Evolutionary conservation across 2,888 invertebrate genomes (phyloP), one percentile per base, ranked within the genome.

Genomic region (Yponomeuta cagnagella): DNA sequence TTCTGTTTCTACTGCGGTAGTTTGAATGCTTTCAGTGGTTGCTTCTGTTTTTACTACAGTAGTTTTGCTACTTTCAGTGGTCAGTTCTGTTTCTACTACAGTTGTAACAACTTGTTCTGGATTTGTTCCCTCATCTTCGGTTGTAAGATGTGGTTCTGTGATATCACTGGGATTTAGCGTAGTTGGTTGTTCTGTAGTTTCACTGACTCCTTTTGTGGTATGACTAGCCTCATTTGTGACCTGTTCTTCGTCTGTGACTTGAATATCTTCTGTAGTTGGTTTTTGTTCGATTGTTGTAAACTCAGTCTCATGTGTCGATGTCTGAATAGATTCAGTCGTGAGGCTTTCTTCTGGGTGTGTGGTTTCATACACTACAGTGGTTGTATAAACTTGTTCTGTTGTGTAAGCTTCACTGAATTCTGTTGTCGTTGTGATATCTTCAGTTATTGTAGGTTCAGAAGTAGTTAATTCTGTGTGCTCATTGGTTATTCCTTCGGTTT

Each of bases 71-170:
- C 33, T 33, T 33, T 33, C 33, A 33, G 43, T 43, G 5, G 43
- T 43, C 6, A 6, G 43, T 43, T 5, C 5, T 43, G 43, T 43
- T 43, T 43, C 43, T 43, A 8, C 43, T 43, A 43, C 43, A 43
- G 43, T 43, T 8, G 43, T 43, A 43, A 43, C 43, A 43, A 0
- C 8, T 8, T 43, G 43, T 43, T 43, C 43, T 43, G 43, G 5
- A 43, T 43, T 43, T 43, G 43, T 43, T 43, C 4, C 43, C 43
- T 43, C 10, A 2, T n/a, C 8, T 43, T 69, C 70, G n/a, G 74
- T 69, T 10, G 70, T 67, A 15, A n/a, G 33, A 10, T 3, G 48
- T 63, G 73, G 65, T 70, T 70, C 43, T 43, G 43, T 43, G 43
- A 2, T 43, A 43, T 43, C 43, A 43, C 8, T 43, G 43, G 43